Evolutionary conservation across 30 jellyfish, hydroid and myxozoan species (phyloP).

Genomic region (Hydractinia echinata): DNA sequence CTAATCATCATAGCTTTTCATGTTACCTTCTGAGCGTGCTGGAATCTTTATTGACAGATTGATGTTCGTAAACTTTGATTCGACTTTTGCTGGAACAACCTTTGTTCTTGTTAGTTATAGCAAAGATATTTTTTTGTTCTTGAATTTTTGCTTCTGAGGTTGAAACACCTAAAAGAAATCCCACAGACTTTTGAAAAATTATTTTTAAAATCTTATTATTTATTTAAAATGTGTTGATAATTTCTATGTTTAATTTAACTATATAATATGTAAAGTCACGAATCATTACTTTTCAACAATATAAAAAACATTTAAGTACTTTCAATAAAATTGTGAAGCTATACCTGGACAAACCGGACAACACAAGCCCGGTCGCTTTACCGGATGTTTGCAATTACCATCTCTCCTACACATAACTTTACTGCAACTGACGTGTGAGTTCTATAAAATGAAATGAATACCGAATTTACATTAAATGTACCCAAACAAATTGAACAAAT

Average conservation of each 20-base stretch:
- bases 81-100: background rate
- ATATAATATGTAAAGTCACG: no score
- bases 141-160: background rate
- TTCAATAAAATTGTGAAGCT: no score
- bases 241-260: no score
- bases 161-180: background rate
- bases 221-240: no score
- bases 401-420: background rate
- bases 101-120: background rate
- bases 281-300: no score
- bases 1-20: no score
- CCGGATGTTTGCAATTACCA: background rate
- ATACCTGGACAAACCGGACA: constrained; percentile 16
- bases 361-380: background rate
- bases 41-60: no score
- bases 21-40: no score
- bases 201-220: no score
- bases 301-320: no score
- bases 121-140: background rate
- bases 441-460: background rate
- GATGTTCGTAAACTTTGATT: constrained; percentile 12
- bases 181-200: background rate
- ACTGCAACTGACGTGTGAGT: constrained; percentile 3
- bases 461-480: no score
- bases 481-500: no score